A percentile compares a stretch with the other conserved stretches of the same genome.
phyloP scores from a whole-genome alignment of 1,140 invertebrate species.

The Drosophila sechellia region DNA sequence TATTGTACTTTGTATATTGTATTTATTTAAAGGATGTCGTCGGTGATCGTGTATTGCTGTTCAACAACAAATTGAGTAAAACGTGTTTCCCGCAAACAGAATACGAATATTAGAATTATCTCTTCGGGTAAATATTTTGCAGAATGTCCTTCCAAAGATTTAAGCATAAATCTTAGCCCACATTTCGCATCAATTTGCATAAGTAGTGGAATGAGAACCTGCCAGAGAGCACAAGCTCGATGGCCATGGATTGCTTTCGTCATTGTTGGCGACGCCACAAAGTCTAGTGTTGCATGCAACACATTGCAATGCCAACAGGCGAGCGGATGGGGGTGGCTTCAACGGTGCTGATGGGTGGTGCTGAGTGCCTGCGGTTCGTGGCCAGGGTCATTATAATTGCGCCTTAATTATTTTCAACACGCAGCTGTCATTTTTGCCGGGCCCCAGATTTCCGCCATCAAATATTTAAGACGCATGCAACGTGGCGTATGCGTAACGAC shows the following conservation, averaged over 20 bases:
- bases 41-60: slow-evolving; percentile 25
- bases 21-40: slow-evolving; percentile 54
- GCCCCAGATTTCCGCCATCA: slow-evolving; percentile 46
- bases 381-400: slow-evolving; percentile 63
- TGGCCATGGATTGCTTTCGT: slow-evolving; percentile 46
- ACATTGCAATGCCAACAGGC: slow-evolving; percentile 48
- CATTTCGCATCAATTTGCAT: slow-evolving; percentile 12
- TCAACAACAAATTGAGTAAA: slow-evolving; percentile 54
- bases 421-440: slow-evolving; percentile 72
- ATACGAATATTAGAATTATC: no score
- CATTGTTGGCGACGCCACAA: slow-evolving; percentile 51
- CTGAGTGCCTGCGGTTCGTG: slow-evolving; percentile 27
- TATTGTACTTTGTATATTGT: slow-evolving; percentile 70
- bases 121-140: no score
- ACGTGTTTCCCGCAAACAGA: slow-evolving; percentile 39
- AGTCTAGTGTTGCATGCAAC: slow-evolving; percentile 69
- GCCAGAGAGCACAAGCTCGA: slow-evolving; percentile 24
- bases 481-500: slow-evolving; percentile 58
- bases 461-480: slow-evolving; percentile 69
- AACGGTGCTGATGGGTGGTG: slow-evolving; percentile 2
- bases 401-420: slow-evolving; percentile 70
- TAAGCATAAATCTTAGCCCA: slow-evolving; percentile 9
- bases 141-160: no score
- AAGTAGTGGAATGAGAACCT: slow-evolving; percentile 1
- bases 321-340: slow-evolving; percentile 1